A percentile compares a stretch with the other conserved stretches of the same genome.
Conservation (phyloP, 2,888 invertebrate species). For the Pardosa pseudoannulata region DNA sequence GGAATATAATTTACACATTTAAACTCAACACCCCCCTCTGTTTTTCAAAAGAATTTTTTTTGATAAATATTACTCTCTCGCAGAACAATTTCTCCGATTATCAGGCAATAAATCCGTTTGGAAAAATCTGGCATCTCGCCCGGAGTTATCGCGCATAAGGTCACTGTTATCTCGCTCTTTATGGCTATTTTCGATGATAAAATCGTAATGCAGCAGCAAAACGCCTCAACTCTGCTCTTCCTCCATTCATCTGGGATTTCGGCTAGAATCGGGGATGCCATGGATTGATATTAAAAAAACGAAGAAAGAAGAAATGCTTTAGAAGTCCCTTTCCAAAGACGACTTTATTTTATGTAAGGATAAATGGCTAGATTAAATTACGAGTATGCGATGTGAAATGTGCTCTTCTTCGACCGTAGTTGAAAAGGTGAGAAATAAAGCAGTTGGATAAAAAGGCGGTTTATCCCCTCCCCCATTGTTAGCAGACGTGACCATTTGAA, state of each 20-base stretch:
- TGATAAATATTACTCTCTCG: not conserved
- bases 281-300: constrained; percentile 6
- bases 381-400: not conserved
- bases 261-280: not conserved
- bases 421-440: too few species aligned
- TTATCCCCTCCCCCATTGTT: too few species aligned
- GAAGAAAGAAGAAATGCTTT: not conserved
- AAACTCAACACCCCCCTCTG: too few species aligned
- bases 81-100: not conserved
- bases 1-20: too few species aligned
- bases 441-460: too few species aligned
- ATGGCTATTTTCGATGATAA: constrained; percentile 2
- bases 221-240: not conserved
- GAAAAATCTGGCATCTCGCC: constrained; percentile 4
- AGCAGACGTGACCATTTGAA: too few species aligned
- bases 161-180: not conserved
- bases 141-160: not conserved
- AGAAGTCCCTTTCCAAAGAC: not conserved
- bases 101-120: constrained; percentile 2
- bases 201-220: not conserved
- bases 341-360: not conserved
- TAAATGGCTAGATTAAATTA: not conserved
- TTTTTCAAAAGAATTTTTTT: not conserved
- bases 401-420: too few species aligned
- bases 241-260: constrained; percentile 7